Conservation (phyloP, 2,113 vertebrate species). For the Pomatorhinus ruficollis region DNA sequence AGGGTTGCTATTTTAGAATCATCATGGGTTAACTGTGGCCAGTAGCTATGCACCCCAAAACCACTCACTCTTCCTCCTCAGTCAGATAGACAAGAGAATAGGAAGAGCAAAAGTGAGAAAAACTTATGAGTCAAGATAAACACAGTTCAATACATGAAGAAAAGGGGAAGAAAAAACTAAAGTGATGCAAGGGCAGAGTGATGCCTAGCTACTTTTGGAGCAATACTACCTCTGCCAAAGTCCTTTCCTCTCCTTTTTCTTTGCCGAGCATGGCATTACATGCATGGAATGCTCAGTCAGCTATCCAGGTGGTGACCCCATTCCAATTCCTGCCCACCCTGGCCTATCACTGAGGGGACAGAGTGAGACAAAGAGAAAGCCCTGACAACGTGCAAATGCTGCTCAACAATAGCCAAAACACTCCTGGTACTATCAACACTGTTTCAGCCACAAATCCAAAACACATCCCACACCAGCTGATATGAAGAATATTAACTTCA, state of each 20-base stretch:
- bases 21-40: background rate
- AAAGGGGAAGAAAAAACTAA: background rate
- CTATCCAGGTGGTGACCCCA: background rate
- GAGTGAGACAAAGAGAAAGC: background rate
- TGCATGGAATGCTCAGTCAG: background rate
- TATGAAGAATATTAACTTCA: background rate
- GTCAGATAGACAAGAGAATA: background rate
- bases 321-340: background rate
- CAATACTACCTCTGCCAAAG: background rate
- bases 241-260: background rate
- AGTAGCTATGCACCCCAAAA: background rate
- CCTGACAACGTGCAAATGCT: background rate
- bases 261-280: background rate
- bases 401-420: background rate
- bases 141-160: background rate
- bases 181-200: background rate
- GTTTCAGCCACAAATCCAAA: background rate
- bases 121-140: background rate
- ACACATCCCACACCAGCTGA: background rate
- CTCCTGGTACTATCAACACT: background rate
- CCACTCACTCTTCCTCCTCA: fast-evolving
- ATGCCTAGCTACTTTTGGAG: background rate
- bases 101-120: background rate
- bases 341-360: background rate
- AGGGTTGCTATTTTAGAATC: background rate